Conservation (phyloP, 2,888 invertebrate genomes). For the Pachliopta kotzebuea region DNA sequence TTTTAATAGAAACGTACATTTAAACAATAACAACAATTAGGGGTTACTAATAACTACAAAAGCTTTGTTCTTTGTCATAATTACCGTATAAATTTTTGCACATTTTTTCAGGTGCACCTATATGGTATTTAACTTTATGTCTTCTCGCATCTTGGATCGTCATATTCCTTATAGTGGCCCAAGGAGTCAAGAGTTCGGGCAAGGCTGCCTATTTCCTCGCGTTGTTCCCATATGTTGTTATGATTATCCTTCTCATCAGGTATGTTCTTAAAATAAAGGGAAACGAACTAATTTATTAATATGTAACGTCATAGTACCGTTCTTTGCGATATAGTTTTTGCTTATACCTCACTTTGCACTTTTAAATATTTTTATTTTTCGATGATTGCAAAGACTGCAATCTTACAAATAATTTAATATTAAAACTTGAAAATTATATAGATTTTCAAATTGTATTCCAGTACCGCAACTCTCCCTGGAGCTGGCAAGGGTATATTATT, state of each 20-base stretch:
- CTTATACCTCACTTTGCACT: too few relatives aligned
- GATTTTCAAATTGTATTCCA: constrained; percentile 38
- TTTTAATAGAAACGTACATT: not conserved
- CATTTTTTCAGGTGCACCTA: constrained; percentile 74
- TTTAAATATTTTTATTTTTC: too few relatives aligned
- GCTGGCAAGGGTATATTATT: constrained; percentile 85
- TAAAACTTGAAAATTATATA: not conserved
- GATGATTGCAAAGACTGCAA: too few relatives aligned
- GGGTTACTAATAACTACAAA: too few relatives aligned
- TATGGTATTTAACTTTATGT: constrained; percentile 85
- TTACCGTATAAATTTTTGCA: too few relatives aligned
- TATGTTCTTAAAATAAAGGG: constrained; percentile 38
- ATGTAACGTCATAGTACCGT: too few relatives aligned
- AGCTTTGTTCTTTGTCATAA: too few relatives aligned
- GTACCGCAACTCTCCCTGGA: constrained; percentile 84
- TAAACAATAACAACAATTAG: too few relatives aligned
- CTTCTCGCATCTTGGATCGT: constrained; percentile 84
- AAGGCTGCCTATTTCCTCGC: constrained; percentile 95
- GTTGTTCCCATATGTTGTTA: constrained; percentile 89
- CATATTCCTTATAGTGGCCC: constrained; percentile 84
- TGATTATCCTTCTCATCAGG: constrained; percentile 86
- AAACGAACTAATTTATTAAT: too few relatives aligned
- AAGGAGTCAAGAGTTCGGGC: constrained; percentile 88
- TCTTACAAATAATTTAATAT: too few relatives aligned
- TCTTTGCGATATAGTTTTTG: too few relatives aligned